Base-by-base conservation (phyloP, 2,113 vertebrate genomes). In the Ranitomeya imitator region DNA sequence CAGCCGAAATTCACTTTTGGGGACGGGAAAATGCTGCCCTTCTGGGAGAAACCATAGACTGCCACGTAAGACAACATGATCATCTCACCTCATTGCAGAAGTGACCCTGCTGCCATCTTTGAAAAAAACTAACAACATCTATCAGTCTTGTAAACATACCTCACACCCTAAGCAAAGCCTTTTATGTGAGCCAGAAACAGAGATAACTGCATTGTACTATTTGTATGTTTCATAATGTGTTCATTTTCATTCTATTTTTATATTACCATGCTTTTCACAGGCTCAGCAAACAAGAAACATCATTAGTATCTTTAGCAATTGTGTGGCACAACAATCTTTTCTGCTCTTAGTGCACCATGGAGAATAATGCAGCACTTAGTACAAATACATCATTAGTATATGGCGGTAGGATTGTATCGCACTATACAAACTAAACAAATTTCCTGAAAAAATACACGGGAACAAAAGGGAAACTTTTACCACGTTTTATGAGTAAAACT, bases 241-340 rank as follows among this genome's bases (percentile, higher is more conserved):
- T 74, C 71, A 45, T 60, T 80, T 80, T 59, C 57, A 26, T 79
- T 55, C 54, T 80, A 60, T 60, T 80, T 60, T 60, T 65, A 65
- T 21, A 63, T 63, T 15, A 61, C 21, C 19, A 7, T 65, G 10
- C 19, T n/a, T 83, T 13, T 11, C 45, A 13, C 37, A 65, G 80
- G 11, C 18, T 79, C 15, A 14, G 60, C 31, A 82, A 82, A 82
- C 79, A 82, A 63, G 80, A 67, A 65, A n/a, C 60, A 52, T 60
- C 80, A 83, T 65, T 65, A 83, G 80, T 83, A 83, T 45, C 77
- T 57, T 7, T 21, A 65, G 60, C 59, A 67, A 37, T n/a, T 83
- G 60, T 19, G 21, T 23, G 37, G 80, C 37, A 65, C 31, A 65
- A 37, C 60, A 83, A 12, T 83, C 54, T 63, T 15, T 82, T 82